These are phyloP conservation scores for Euzophera pinguis DNA, from an alignment of 2,888 invertebrate species.

Conservation along the genomic window DNA sequence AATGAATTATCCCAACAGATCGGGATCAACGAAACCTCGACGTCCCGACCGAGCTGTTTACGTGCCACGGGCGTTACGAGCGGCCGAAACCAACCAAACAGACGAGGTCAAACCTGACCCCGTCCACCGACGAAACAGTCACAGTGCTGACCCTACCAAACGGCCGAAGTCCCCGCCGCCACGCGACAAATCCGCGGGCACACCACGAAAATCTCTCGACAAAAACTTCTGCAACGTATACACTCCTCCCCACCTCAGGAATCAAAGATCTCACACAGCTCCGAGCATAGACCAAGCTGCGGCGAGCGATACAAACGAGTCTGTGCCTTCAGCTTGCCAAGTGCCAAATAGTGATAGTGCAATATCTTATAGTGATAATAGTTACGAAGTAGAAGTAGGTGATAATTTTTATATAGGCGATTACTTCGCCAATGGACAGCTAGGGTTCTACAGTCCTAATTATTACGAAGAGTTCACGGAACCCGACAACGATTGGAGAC, in stretches of 20 bases:
- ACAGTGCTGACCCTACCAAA: slow-evolving; percentile 43
- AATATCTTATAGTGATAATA: slow-evolving; percentile 71
- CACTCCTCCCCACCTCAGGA: slow-evolving; percentile 72
- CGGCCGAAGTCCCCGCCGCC: slow-evolving; percentile 61
- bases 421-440: slow-evolving; percentile 71
- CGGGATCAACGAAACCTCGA: slow-evolving; percentile 68
- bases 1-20: slow-evolving; percentile 47
- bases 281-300: slow-evolving; percentile 48
- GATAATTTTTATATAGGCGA: slow-evolving; percentile 76
- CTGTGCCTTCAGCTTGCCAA: slow-evolving; percentile 67
- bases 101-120: slow-evolving; percentile 40
- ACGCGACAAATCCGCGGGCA: slow-evolving; percentile 56
- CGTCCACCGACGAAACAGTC: slow-evolving; percentile 40
- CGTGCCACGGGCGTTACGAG: slow-evolving; percentile 85
- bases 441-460: slow-evolving; percentile 65
- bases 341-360: slow-evolving; percentile 79
- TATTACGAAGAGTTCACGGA: slow-evolving; percentile 58
- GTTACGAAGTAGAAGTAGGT: slow-evolving; percentile 61
- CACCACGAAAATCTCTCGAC: slow-evolving; percentile 61
- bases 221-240: slow-evolving; percentile 75
- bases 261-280: slow-evolving; percentile 58
- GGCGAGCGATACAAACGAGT: slow-evolving; percentile 50
- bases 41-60: slow-evolving; percentile 90
- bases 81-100: slow-evolving; percentile 37
- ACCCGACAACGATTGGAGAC: slow-evolving; percentile 45